These are phyloP conservation scores for Thalassarche chlororhynchos DNA, from an alignment of 2,113 vertebrate species.

Conservation along the genomic window DNA sequence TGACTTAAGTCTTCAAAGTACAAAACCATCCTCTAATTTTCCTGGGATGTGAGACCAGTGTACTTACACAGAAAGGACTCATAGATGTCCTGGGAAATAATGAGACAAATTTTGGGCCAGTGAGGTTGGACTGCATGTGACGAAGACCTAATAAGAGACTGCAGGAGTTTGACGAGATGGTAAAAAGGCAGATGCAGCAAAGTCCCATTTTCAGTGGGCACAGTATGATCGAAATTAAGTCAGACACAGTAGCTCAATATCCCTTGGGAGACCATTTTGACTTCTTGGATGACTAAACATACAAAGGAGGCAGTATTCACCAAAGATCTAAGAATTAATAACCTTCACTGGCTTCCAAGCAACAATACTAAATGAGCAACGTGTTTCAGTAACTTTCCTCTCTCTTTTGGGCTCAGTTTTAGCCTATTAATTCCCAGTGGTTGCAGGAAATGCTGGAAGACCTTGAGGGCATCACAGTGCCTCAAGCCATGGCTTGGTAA, in stretches of 20 bases:
- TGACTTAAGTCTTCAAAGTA: neutral
- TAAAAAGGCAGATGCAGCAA: neutral
- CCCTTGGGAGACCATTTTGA: slow-evolving; percentile 40
- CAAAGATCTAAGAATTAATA: slow-evolving; percentile 34
- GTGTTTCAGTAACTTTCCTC: neutral
- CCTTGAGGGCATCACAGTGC: neutral
- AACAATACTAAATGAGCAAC: neutral
- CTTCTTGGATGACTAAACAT: slow-evolving; percentile 49
- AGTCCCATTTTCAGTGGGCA: neutral
- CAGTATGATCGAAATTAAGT: slow-evolving; percentile 25
- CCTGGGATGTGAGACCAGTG: neutral
- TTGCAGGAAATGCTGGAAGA: neutral
- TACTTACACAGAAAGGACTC: neutral
- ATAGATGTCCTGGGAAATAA: neutral
- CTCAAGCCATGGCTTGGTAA: neutral
- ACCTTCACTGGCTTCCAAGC: neutral
- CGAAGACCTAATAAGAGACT: neutral
- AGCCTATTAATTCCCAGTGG: neutral
- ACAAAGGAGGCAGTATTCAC: neutral
- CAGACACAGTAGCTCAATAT: neutral
- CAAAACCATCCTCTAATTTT: neutral
- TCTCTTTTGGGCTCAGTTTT: neutral
- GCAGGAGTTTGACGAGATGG: neutral
- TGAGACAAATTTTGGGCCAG: neutral
- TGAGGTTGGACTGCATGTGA: neutral